Percentiles rank a stretch among this genome's conserved stretches.
phyloP scores from a whole-genome alignment of 2,888 invertebrate species.

The Muscina levida region DNA sequence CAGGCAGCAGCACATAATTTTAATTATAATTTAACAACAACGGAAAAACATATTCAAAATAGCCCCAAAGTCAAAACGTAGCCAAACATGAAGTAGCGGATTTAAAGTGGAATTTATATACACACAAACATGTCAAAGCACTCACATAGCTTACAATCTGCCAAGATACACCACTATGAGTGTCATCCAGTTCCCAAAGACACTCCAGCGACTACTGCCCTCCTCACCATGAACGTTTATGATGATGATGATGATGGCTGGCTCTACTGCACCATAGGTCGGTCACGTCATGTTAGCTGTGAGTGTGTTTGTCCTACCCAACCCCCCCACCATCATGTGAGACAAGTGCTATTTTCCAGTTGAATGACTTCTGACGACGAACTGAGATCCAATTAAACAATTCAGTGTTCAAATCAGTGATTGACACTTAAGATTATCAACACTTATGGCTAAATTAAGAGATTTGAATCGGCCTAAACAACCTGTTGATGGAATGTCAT shows the following conservation, averaged over 20 bases:
- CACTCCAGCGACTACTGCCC: not conserved
- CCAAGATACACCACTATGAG: not conserved
- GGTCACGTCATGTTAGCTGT: not conserved
- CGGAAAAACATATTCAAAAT: not conserved
- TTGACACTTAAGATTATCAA: too few species aligned
- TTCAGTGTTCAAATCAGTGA: too few species aligned
- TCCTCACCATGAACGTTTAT: not conserved
- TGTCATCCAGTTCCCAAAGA: not conserved
- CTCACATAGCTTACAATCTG: not conserved
- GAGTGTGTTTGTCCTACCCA: not conserved
- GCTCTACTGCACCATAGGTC: not conserved
- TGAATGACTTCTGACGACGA: not conserved
- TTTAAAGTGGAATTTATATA: not conserved
- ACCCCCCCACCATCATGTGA: not conserved
- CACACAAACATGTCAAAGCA: not conserved
- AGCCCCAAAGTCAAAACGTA: not conserved
- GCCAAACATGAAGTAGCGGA: not conserved
- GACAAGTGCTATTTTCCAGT: not conserved
- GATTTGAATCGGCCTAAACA: too few species aligned
- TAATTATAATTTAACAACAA: slow-evolving; percentile 14
- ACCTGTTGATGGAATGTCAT: too few species aligned
- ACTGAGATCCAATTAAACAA: too few species aligned
- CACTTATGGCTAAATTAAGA: too few species aligned
- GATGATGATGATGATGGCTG: not conserved
- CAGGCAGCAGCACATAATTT: slow-evolving; percentile 12